Conservation (phyloP, 2,888 invertebrate species). For the Mayetiola destructor region DNA sequence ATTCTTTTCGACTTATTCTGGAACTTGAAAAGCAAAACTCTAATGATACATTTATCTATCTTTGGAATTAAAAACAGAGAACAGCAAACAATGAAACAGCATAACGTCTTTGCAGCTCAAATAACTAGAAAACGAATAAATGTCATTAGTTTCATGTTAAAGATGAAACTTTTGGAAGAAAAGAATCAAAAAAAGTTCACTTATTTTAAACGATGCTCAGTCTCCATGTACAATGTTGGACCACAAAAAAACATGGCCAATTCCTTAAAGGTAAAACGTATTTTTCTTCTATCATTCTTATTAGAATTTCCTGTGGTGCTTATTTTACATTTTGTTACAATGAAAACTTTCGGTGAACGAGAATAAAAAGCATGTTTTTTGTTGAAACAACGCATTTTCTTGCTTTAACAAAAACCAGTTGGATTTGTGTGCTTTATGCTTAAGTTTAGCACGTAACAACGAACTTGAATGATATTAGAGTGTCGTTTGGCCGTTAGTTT, state of each 20-base stretch:
- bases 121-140: slow-evolving; percentile 7
- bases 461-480: slow-evolving; percentile 1
- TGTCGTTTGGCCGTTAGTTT: not conserved
- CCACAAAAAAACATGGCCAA: not conserved
- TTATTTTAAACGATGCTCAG: not conserved
- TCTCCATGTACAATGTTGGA: not conserved
- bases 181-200: not conserved
- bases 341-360: not conserved
- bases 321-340: not conserved
- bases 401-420: slow-evolving; percentile 1
- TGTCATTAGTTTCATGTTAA: slow-evolving; percentile 1
- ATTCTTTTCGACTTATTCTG: not conserved
- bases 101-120: too few relatives aligned
- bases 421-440: not conserved
- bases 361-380: not conserved
- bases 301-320: not conserved
- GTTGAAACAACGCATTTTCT: not conserved
- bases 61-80: slow-evolving; percentile 5
- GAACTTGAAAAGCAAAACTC: not conserved
- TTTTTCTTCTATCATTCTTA: not conserved
- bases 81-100: not conserved
- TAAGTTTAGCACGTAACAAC: not conserved
- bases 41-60: slow-evolving; percentile 11
- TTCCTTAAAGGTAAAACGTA: slow-evolving; percentile 3
- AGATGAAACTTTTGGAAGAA: slow-evolving; percentile 1